Base-by-base conservation (phyloP, 2,888 invertebrate genomes). In the Drosophila multiciliata region DNA sequence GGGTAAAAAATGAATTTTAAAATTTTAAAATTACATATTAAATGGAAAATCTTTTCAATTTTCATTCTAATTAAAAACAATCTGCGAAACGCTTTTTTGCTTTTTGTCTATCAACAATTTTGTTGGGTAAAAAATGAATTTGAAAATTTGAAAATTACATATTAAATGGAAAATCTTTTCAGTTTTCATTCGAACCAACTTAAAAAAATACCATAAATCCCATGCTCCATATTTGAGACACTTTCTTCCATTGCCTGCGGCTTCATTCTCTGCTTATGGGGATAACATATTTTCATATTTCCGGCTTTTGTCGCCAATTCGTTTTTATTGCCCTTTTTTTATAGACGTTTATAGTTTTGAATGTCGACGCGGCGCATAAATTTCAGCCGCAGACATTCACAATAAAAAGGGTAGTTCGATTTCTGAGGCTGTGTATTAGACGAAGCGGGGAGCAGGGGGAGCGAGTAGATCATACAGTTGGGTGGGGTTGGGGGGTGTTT, bases 341-440 rank as follows among this genome's bases (percentile, higher is more conserved):
- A 89, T 89, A 74, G 88, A 83, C 86, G 84, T 89, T 89, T 89
- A 89, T 89, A 88, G 89, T 89, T 89, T 80, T 87, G 88, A 84
- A 79, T 84, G 72, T 50, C 67, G 72, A 78, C 78, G 72, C 77
- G 73, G 61, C 66, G 73, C 76, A 82, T 82, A 85, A 83, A 83
- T 85, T 85, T 78, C 61, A 32, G 68, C 68, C 66, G 38, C 60
- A 73, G 64, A 67, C 63, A 68, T 71, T 65, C 54, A 33, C 59
- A 60, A 63, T 52, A 70, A 79, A 87, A 87, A 84, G 81, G 81
- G 87, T 80, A 81, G 85, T 81, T 87, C 83, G 82, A 84, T 86
- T 74, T 71, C 38, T 70, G 63, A 62, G 59, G 53, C 54, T 74
- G 55, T 52, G 40, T 1, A 32, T 26, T n/a, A n/a, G 52, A 5